Conservation (phyloP, 1,140 invertebrate species). For the Oreohelix idahoensis region DNA sequence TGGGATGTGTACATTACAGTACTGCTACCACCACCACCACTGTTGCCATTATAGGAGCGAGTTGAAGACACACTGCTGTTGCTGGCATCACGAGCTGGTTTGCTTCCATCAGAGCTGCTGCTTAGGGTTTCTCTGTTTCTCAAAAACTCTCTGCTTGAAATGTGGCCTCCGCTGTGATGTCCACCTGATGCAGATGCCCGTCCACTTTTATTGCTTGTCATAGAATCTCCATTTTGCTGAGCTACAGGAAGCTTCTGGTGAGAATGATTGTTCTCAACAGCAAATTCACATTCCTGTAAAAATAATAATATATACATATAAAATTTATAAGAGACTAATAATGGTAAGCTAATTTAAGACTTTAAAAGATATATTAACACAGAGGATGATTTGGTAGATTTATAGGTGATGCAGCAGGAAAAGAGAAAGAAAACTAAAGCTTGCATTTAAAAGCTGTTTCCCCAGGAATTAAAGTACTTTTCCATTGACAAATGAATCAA, state of each 20-base stretch:
- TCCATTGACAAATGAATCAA: too few relatives aligned
- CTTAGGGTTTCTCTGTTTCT: slow-evolving; percentile 36
- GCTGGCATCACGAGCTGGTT: slow-evolving; percentile 56
- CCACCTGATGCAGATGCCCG: slow-evolving; percentile 41
- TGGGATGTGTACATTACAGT: background rate
- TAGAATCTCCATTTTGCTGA: slow-evolving; percentile 16
- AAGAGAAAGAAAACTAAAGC: too few relatives aligned
- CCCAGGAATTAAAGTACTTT: too few relatives aligned
- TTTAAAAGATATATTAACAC: too few relatives aligned
- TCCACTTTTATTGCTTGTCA: slow-evolving; percentile 39
- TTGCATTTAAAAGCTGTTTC: too few relatives aligned
- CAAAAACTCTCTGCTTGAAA: slow-evolving; percentile 18
- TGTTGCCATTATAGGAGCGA: slow-evolving; percentile 47
- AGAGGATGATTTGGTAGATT: too few relatives aligned
- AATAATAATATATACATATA: too few relatives aligned
- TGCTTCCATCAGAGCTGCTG: slow-evolving; percentile 21
- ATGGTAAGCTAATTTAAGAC: too few relatives aligned
- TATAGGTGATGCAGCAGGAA: too few relatives aligned
- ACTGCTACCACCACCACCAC: slow-evolving; percentile 24
- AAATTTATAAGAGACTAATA: too few relatives aligned
- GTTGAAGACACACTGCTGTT: slow-evolving; percentile 63
- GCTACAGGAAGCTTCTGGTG: background rate
- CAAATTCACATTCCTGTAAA: slow-evolving; percentile 25
- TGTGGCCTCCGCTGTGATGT: slow-evolving; percentile 20
- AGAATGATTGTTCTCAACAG: background rate